Base-by-base conservation (phyloP, 2,113 vertebrate species). In the Monarcha castaneiventris region DNA sequence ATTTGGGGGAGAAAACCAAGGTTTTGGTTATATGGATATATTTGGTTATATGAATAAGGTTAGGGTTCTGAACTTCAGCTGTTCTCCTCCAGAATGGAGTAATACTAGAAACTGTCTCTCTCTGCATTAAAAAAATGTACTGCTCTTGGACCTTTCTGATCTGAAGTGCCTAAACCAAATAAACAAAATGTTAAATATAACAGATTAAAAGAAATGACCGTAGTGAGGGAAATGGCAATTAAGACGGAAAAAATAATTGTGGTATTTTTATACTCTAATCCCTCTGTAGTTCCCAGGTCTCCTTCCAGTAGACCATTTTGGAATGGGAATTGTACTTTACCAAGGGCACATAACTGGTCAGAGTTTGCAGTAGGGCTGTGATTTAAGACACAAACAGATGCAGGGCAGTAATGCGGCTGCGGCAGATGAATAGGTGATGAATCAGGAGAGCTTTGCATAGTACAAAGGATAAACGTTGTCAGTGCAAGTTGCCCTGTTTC, bases 341-440 rank as follows among this genome's bases (percentile, higher is more conserved):
- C 3, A 5, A 59, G 63, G 33, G 18, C 69, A 43, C 22, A 5
- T 56, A 54, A 58, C 26, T 87, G 46, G 37, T 55, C 43, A 83
- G 88, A 67, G 72, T 87, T 90, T 72, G 87, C 61, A 81, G 83
- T 32, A 55, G 56, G 72, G 68, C 80, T 94, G 21, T 63, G 89
- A 92, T 74, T 95, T 89, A 89, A 93, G 95, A 92, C 0, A 0
- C 84, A 59, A 78, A 78, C 91, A 94, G 91, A 95, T 89, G 76
- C 67, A 92, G 80, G 56, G 48, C 83, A 81, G 93, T 44, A 82
- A 68, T 6, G 27, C 41, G 61, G 73, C 83, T 78, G 76, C 5
- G 39, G 79, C 67, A 93, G 90, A 90, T 88, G 90, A 95, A 63
- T 85, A 94, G 78, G 59, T 96, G 94, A 94, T 96, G 94, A 96